Conservation (phyloP, 2,797 vertebrate genomes). For the Halcyon badia region DNA sequence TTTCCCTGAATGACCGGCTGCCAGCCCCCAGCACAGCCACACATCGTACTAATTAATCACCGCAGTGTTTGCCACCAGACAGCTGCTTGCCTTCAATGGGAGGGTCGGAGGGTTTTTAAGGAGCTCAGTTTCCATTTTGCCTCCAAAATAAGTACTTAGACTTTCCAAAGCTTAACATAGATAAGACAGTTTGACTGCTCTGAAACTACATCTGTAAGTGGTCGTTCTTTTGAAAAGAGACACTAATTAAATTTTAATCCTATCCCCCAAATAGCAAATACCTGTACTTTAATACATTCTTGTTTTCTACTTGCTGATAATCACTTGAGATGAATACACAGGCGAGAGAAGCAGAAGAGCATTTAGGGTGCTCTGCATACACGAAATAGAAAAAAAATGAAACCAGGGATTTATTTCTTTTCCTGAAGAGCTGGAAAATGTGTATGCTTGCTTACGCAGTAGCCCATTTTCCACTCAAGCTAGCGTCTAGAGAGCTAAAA, state of each 20-base stretch:
- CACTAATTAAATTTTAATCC: not conserved
- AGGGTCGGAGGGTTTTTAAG: not conserved
- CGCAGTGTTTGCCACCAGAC: not conserved
- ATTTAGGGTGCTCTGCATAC: conserved; percentile 59
- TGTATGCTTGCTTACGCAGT: not conserved
- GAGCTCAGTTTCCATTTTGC: not conserved
- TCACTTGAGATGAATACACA: conserved; percentile 58
- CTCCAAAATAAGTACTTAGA: not conserved
- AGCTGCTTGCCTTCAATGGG: not conserved
- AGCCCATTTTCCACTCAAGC: not conserved
- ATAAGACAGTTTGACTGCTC: not conserved
- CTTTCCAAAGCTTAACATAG: not conserved
- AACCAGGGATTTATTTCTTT: not conserved
- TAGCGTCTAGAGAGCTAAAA: not conserved
- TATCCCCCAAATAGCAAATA: not conserved
- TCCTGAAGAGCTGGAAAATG: not conserved
- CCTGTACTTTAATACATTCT: not conserved
- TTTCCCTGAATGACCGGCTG: not conserved
- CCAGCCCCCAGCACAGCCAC: no score
- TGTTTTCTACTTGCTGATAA: conserved; percentile 56
- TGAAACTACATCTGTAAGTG: not conserved
- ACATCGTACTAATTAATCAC: not conserved
- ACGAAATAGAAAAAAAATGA: not conserved
- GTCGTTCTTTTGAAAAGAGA: not conserved
- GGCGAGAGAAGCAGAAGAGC: conserved; percentile 9